These are phyloP conservation scores for Geotrupes spiniger DNA, from an alignment of 2,888 invertebrate species.

Conservation along the genomic window DNA sequence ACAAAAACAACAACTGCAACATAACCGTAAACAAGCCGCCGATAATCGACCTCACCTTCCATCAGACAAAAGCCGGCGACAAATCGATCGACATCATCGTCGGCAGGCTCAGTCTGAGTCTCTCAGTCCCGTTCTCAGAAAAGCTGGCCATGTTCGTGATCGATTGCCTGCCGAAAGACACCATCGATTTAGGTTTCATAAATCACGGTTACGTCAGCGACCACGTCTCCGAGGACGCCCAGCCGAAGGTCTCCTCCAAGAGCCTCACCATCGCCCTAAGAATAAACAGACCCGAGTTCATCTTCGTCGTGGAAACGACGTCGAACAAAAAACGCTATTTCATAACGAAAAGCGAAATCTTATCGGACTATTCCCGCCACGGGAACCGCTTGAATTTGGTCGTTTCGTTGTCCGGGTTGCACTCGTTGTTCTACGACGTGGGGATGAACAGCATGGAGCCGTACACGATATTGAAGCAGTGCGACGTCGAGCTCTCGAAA, in stretches of 20 bases:
- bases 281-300: slow-evolving; percentile 73
- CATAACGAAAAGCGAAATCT: slow-evolving; percentile 66
- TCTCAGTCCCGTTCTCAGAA: slow-evolving; percentile 69
- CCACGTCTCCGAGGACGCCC: slow-evolving; percentile 34
- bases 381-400: slow-evolving; percentile 63
- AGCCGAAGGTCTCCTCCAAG: slow-evolving; percentile 23
- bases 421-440: slow-evolving; percentile 50
- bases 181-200: slow-evolving; percentile 64
- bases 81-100: slow-evolving; percentile 67
- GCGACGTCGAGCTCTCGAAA: slow-evolving; percentile 68
- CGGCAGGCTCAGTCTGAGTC: slow-evolving; percentile 68
- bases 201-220: slow-evolving; percentile 72
- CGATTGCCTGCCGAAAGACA: slow-evolving; percentile 54
- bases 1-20: slow-evolving; percentile 54
- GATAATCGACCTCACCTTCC: slow-evolving; percentile 67
- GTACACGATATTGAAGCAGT: slow-evolving; percentile 64
- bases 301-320: slow-evolving; percentile 67
- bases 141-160: slow-evolving; percentile 48
- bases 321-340: slow-evolving; percentile 53
- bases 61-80: slow-evolving; percentile 61
- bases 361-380: slow-evolving; percentile 68
- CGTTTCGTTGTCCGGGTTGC: slow-evolving; percentile 59
- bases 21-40: slow-evolving; percentile 66
- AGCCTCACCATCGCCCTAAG: slow-evolving; percentile 69
- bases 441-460: slow-evolving; percentile 47